phyloP scores from a whole-genome alignment of 2,888 invertebrate species.

The Eupithecia inturbata region DNA sequence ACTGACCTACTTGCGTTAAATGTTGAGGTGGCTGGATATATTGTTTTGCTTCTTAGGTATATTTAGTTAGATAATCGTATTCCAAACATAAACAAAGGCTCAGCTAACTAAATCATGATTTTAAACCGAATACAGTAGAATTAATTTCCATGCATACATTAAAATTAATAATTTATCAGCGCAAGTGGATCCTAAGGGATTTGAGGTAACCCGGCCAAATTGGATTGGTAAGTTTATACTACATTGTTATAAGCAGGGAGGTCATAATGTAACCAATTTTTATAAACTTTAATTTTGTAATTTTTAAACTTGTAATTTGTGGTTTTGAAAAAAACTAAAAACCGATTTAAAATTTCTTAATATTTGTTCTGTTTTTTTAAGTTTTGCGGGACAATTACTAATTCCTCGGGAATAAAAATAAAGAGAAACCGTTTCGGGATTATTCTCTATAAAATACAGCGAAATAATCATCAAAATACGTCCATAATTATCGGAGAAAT shows the following conservation, averaged over 20 bases:
- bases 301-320: too few relatives aligned
- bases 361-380: too few relatives aligned
- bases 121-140: slow-evolving; percentile 12
- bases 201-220: slow-evolving; percentile 20
- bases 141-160: slow-evolving; percentile 38
- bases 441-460: too few relatives aligned
- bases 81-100: slow-evolving; percentile 9
- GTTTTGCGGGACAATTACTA: too few relatives aligned
- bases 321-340: too few relatives aligned
- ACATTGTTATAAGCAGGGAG: background rate
- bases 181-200: slow-evolving; percentile 26
- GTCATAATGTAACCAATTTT: background rate
- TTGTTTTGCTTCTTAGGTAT: background rate
- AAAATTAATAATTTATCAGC: slow-evolving; percentile 34
- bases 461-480: too few relatives aligned
- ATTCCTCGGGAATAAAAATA: too few relatives aligned
- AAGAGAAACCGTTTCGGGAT: too few relatives aligned
- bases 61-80: slow-evolving; percentile 3
- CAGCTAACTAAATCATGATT: slow-evolving; percentile 10
- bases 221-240: slow-evolving; percentile 15
- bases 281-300: too few relatives aligned
- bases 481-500: too few relatives aligned
- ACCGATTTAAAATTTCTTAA: too few relatives aligned
- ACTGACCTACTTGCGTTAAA: too few relatives aligned
- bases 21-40: background rate